Evolutionary conservation across 2,888 invertebrate genomes (phyloP).

Genomic region (Leptopilina drosophilae): DNA sequence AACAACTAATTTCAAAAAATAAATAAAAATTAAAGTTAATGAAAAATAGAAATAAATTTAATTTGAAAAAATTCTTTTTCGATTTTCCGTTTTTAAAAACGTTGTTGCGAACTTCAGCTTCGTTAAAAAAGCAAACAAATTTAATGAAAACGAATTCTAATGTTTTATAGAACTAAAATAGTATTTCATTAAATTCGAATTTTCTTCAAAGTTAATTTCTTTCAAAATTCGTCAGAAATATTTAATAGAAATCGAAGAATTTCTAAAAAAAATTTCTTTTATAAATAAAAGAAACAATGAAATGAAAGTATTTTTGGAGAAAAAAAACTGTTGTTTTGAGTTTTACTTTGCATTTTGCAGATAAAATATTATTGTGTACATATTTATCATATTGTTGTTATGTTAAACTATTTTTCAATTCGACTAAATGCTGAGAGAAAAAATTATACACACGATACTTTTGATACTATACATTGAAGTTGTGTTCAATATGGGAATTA

Average conservation of each 20-base stretch:
- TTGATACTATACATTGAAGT: slow-evolving; percentile 14
- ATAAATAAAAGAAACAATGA: background rate
- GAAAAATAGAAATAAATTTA: too few species aligned
- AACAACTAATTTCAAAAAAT: too few species aligned
- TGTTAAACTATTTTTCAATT: slow-evolving; percentile 19
- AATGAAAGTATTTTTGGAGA: background rate
- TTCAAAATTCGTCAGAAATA: background rate
- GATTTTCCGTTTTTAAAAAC: too few species aligned
- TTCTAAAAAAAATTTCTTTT: background rate
- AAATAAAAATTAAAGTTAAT: too few species aligned
- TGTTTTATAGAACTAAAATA: too few species aligned
- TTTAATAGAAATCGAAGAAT: background rate
- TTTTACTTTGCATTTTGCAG: background rate
- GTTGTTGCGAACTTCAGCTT: too few species aligned
- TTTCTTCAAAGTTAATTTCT: background rate
- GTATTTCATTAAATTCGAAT: background rate
- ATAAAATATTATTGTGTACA: slow-evolving; percentile 18
- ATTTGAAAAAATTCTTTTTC: too few species aligned
- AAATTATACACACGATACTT: background rate
- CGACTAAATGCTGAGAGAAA: background rate
- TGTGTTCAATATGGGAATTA: background rate
- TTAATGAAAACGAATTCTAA: too few species aligned
- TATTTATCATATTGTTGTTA: slow-evolving; percentile 17
- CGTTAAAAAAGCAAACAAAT: too few species aligned
- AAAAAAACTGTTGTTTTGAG: background rate